Evolutionary conservation across 2,113 vertebrate genomes (phyloP).

Genomic region (Brienomyrus brachyistius): DNA sequence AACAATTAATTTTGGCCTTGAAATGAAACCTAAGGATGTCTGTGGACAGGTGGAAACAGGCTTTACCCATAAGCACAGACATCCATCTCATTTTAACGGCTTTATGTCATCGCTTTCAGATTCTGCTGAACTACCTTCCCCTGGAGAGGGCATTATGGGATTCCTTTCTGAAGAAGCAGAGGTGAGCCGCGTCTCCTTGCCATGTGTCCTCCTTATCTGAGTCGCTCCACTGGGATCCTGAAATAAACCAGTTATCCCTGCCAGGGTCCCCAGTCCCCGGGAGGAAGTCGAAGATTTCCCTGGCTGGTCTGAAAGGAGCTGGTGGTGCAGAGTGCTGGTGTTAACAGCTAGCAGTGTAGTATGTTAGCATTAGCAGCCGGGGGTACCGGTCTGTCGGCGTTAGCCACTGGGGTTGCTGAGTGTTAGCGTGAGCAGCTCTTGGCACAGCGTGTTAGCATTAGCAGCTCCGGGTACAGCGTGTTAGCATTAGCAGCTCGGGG

Average conservation of each 20-base stretch:
- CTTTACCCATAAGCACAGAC: background rate
- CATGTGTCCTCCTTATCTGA: no score
- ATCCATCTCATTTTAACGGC: background rate
- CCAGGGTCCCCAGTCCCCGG: background rate
- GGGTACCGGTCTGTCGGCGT: background rate
- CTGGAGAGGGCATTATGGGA: slow-evolving; percentile 79
- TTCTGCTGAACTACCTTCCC: slow-evolving; percentile 93
- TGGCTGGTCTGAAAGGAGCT: background rate
- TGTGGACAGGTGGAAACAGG: background rate
- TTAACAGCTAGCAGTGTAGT: background rate
- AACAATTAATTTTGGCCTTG: background rate
- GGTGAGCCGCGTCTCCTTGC: slow-evolving; percentile 56
- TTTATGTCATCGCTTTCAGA: slow-evolving; percentile 52
- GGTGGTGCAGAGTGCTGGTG: background rate
- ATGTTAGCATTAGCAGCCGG: background rate
- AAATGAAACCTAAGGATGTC: background rate
- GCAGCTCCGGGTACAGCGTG: background rate
- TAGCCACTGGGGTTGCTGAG: background rate
- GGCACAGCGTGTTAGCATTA: background rate
- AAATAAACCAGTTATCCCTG: background rate
- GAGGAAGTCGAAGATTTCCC: background rate
- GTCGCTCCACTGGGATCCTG: background rate
- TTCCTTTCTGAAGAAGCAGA: slow-evolving; percentile 83
- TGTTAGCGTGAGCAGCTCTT: background rate
- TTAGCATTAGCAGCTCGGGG: background rate